Conservation (phyloP, 1,140 invertebrate genomes). For the Halesus radiatus region DNA sequence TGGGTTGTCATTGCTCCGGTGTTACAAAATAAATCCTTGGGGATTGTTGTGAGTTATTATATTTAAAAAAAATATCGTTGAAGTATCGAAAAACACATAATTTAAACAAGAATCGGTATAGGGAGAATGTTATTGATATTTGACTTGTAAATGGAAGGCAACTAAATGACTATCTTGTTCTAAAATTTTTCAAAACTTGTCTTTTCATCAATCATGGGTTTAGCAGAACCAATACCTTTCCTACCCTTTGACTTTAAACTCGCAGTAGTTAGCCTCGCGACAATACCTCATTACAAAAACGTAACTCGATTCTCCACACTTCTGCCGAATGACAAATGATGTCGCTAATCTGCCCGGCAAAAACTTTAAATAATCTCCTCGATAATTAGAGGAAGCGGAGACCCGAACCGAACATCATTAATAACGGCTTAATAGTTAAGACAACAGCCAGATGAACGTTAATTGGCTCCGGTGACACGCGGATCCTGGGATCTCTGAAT, state of each 20-base stretch:
- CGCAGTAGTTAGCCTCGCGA: neutral
- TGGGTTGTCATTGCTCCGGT: too few relatives aligned
- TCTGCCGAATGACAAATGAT: conserved; percentile 47
- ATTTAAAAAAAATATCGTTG: too few relatives aligned
- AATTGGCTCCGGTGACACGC: conserved; percentile 34
- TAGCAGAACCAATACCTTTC: conserved; percentile 1
- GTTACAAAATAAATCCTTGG: too few relatives aligned
- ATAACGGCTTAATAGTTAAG: conserved; percentile 48
- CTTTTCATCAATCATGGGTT: conserved; percentile 8
- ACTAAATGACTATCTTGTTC: neutral
- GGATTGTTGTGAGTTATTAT: too few relatives aligned
- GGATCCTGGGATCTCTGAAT: conserved; percentile 19
- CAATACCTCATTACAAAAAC: conserved; percentile 34
- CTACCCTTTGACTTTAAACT: neutral
- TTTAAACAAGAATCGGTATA: too few relatives aligned
- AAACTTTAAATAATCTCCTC: conserved; percentile 48
- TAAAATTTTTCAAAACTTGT: neutral
- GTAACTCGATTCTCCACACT: conserved; percentile 26
- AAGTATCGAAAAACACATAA: too few relatives aligned
- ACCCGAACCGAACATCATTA: conserved; percentile 46
- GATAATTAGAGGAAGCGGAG: conserved; percentile 48
- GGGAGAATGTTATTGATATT: too few relatives aligned
- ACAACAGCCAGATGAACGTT: conserved; percentile 40
- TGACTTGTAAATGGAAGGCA: neutral
- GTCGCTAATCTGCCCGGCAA: conserved; percentile 51